Percentiles rank a stretch among this genome's conserved stretches.
Evolutionary conservation across 1,140 invertebrate species (phyloP).

Genomic region (Carcinoscorpius rotundicauda): DNA sequence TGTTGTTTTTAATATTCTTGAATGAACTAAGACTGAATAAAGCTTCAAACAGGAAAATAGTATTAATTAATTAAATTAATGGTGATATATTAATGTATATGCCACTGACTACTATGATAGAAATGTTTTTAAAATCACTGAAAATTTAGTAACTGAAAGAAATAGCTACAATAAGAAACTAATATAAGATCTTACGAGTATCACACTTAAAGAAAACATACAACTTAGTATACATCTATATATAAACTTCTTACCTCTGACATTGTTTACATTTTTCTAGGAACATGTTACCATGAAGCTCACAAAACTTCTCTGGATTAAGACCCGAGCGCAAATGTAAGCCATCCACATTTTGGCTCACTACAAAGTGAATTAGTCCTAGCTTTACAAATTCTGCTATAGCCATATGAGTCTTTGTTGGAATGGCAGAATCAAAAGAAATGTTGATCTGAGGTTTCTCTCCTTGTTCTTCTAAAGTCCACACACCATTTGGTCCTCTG

Average conservation of each 20-base stretch:
- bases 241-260: conserved; percentile 47
- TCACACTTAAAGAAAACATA: too few species aligned
- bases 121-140: too few species aligned
- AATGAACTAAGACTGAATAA: too few species aligned
- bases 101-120: too few species aligned
- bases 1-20: too few species aligned
- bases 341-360: conserved; percentile 98
- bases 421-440: conserved; percentile 82
- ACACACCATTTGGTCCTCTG: conserved; percentile 91
- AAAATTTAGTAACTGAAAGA: too few species aligned
- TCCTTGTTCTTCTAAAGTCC: conserved; percentile 91
- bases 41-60: too few species aligned
- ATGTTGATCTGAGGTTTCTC: conserved; percentile 58
- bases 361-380: conserved; percentile 66
- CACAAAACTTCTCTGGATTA: conserved; percentile 61
- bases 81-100: too few species aligned
- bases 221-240: too few species aligned
- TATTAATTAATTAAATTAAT: too few species aligned
- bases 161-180: too few species aligned
- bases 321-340: conserved; percentile 85
- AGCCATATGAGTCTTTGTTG: conserved; percentile 91
- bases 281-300: conserved; percentile 98
- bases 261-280: conserved; percentile 86
- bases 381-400: conserved; percentile 44
- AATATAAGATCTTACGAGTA: too few species aligned